Conservation (phyloP, 2,113 vertebrate species). For the Brachionichthys hirsutus region DNA sequence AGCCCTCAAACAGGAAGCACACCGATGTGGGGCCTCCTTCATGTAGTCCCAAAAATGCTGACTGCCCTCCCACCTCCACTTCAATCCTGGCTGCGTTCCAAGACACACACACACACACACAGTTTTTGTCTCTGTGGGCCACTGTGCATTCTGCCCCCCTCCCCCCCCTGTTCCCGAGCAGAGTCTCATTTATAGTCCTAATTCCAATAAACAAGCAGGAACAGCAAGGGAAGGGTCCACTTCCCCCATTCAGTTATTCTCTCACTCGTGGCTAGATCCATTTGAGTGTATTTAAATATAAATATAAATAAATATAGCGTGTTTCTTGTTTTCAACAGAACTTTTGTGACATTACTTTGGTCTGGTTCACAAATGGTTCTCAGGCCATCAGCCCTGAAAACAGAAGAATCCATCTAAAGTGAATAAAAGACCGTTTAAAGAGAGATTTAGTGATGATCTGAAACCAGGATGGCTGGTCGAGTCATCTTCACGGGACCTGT, state of each 20-base stretch:
- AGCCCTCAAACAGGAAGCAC: conserved; percentile 77
- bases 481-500: not conserved
- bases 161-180: conserved; percentile 29
- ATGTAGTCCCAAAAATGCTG: conserved; percentile 77
- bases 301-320: not conserved
- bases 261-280: not conserved
- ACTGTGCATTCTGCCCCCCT: conserved; percentile 43
- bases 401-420: too few species aligned
- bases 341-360: not conserved
- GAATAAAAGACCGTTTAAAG: not conserved
- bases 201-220: conserved; percentile 64
- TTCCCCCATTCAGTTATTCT: conserved; percentile 4
- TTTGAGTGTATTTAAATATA: conserved; percentile 1
- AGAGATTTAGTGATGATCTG: not conserved
- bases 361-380: not conserved
- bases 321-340: not conserved
- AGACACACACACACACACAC: conserved; percentile 50
- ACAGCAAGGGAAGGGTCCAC: conserved; percentile 22
- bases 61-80: conserved; percentile 68
- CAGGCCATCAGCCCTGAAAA: not conserved
- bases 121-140: conserved; percentile 45
- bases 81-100: conserved; percentile 60
- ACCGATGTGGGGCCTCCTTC: conserved; percentile 71
- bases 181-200: conserved; percentile 63
- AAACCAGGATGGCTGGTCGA: not conserved